Conservation (phyloP, 2,113 vertebrate genomes). For the Gavia stellata region DNA sequence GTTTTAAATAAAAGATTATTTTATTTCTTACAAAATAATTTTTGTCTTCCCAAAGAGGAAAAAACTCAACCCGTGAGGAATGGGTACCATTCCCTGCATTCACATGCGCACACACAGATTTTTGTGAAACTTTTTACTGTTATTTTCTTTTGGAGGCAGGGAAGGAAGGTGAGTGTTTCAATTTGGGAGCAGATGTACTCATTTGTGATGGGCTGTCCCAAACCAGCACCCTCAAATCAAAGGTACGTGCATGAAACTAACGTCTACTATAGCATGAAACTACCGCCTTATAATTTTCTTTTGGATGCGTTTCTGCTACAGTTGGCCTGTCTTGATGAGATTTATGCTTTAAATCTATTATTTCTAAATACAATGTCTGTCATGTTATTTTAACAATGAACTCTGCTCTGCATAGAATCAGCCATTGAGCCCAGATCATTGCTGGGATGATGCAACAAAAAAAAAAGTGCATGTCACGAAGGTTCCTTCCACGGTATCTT, state of each 20-base stretch:
- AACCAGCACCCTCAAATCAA: not conserved
- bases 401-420: not conserved
- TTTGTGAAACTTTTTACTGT: not conserved
- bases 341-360: not conserved
- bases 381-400: not conserved
- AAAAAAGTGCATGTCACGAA: not conserved
- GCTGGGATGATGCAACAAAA: not conserved
- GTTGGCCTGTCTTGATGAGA: not conserved
- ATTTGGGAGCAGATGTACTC: not conserved
- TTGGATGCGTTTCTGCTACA: not conserved
- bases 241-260: not conserved
- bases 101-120: not conserved
- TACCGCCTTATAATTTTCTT: not conserved
- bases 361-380: not conserved
- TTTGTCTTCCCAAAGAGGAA: not conserved
- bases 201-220: not conserved
- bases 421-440: not conserved
- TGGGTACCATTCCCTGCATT: not conserved
- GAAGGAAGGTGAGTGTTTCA: not conserved
- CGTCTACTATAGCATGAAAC: not conserved
- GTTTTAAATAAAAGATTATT: not conserved
- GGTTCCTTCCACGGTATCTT: not conserved
- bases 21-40: not conserved
- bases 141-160: not conserved
- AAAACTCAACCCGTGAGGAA: not conserved